Conservation (phyloP, 2,888 invertebrate genomes). For the Bruchidius siliquastri region DNA sequence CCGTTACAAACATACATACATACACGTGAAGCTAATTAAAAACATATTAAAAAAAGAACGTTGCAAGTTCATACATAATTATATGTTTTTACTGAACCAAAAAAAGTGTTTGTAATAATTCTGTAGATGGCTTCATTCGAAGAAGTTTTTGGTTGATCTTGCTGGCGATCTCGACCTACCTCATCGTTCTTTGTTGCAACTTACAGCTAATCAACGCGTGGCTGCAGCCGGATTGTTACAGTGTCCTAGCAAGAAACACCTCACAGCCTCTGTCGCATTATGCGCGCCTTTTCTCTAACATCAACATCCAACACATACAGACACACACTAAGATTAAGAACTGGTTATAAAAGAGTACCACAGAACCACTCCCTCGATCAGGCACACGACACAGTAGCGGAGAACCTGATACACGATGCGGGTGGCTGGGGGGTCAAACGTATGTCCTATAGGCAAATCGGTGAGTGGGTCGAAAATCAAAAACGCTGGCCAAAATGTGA, state of each 20-base stretch:
- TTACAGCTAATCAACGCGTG: neutral
- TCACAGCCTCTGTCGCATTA: neutral
- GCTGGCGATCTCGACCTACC: neutral
- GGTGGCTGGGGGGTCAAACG: too few relatives aligned
- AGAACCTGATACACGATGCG: neutral
- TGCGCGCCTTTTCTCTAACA: neutral
- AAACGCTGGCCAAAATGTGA: too few relatives aligned
- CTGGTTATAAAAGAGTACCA: neutral
- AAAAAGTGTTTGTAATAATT: too few relatives aligned
- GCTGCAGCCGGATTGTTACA: neutral
- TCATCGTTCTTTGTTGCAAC: neutral
- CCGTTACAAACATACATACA: too few relatives aligned
- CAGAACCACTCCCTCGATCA: neutral
- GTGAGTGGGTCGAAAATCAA: too few relatives aligned
- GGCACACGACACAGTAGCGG: neutral
- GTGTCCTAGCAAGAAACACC: neutral
- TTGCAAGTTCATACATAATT: too few relatives aligned
- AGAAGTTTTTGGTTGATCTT: neutral
- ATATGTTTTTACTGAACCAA: too few relatives aligned
- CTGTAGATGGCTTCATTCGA: too few relatives aligned
- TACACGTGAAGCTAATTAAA: too few relatives aligned
- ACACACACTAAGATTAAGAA: neutral
- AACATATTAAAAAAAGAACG: too few relatives aligned
- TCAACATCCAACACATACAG: neutral
- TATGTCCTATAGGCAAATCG: too few relatives aligned